Evolutionary conservation across 2,888 invertebrate species (phyloP), one percentile per base, ranked within the genome.

Genomic region (Xanthia togata): DNA sequence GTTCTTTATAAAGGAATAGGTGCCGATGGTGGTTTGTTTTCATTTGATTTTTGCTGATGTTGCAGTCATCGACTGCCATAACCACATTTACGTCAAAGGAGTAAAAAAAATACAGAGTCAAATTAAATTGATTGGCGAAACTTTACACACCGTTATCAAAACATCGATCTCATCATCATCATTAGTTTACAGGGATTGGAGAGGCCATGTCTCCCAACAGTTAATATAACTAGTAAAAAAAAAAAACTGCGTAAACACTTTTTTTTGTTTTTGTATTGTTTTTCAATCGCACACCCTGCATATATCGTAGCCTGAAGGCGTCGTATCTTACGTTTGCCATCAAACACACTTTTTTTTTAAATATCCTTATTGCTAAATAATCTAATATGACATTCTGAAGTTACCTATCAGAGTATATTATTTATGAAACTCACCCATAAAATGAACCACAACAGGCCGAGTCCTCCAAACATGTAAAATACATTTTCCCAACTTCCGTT

Each of bases 401-500:
- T 14, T 8, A 17, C 47, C 5, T 26, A 50, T 14, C 5, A 44
- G 23, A 35, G 1, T 4, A 41, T 1, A n/a, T 38, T 26, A 20
- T 23, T 50, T 23, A 14, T 23, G 1, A 14, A 63, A 90, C 93
- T 92, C 86, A 96, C 94, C 97, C 97, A 97, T 50, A 96, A 78
- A 2, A 95, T 44, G 86, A 97, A 97, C 97, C 97, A 97, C 1
- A 94, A 3, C 0, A 97, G 81, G 3, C 97, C 97, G 0, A 97
- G 70, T 4, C 92, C 93, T 63, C 97, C 97, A 86, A 97, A 97
- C 82, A 97, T 86, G 81, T 97, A 97, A 89, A 97, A 97, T 0
- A 97, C 97, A 65, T 96, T 92, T 35, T 97, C 97, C 97, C 97
- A 97, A 63, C 93, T 94, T 1, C 96, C 96, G 60, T 94, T 91